Conservation (phyloP, 2,113 vertebrate genomes). For the Labeo catla region DNA sequence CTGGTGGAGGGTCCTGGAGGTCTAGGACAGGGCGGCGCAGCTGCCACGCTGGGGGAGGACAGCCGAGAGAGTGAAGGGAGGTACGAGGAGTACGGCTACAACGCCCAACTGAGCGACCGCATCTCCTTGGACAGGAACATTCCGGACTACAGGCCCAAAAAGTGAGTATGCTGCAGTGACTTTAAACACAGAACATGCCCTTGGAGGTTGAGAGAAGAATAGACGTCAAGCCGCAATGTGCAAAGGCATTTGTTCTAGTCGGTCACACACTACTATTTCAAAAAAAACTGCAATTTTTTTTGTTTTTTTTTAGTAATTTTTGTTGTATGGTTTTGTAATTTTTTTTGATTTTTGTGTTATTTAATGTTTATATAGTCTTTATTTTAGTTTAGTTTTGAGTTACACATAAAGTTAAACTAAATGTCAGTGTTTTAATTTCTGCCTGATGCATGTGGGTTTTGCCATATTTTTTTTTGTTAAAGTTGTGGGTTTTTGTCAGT, state of each 20-base stretch:
- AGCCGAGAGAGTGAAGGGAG: conserved; percentile 86
- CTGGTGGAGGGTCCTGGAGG: conserved; percentile 96
- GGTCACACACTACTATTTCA: background rate
- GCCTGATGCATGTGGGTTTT: no score
- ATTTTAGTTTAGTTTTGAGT: no score
- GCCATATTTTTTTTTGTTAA: no score
- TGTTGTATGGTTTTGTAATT: no score
- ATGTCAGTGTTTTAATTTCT: background rate
- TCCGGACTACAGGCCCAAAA: conserved; percentile 96
- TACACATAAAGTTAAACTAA: no score
- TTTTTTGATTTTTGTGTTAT: no score
- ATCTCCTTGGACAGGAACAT: conserved; percentile 97
- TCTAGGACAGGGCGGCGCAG: conserved; percentile 92
- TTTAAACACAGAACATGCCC: conserved; percentile 21
- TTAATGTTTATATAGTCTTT: no score
- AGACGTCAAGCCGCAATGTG: background rate
- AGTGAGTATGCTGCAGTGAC: conserved; percentile 77
- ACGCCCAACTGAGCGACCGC: conserved; percentile 94
- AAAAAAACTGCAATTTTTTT: background rate
- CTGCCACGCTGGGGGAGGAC: conserved; percentile 88
- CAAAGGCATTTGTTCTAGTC: background rate
- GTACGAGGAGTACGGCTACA: conserved; percentile 96
- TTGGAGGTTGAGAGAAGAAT: conserved; percentile 30
- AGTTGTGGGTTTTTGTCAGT: no score
- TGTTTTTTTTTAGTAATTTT: no score